Conservation (phyloP, 2,888 invertebrate species). For the Choreutis nemorana region DNA sequence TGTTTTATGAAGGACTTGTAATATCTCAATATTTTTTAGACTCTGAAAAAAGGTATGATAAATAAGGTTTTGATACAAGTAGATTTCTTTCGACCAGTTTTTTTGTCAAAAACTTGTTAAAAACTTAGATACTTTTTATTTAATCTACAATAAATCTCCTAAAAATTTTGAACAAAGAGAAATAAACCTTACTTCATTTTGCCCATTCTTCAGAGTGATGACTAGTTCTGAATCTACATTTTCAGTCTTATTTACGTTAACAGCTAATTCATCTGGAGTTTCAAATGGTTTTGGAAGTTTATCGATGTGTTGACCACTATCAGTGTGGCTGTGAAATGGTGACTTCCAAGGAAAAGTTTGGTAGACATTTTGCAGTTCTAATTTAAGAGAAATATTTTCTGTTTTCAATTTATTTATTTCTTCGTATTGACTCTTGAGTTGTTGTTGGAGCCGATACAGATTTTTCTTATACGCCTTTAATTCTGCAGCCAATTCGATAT, state of each 20-base stretch:
- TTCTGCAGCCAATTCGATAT: slow-evolving; percentile 15
- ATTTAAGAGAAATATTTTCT: slow-evolving; percentile 34
- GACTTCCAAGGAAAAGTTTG: slow-evolving; percentile 19
- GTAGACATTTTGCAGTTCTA: slow-evolving; percentile 29
- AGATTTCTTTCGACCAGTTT: too few species aligned
- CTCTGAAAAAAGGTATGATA: slow-evolving; percentile 23
- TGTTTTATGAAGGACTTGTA: slow-evolving; percentile 55
- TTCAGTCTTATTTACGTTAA: slow-evolving; percentile 13
- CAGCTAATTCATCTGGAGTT: slow-evolving; percentile 17
- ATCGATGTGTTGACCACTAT: too few species aligned
- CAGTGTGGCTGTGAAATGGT: slow-evolving; percentile 11
- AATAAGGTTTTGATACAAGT: slow-evolving; percentile 1
- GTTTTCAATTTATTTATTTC: slow-evolving; percentile 30
- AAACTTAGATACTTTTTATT: neutral
- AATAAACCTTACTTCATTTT: slow-evolving; percentile 27
- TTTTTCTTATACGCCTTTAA: slow-evolving; percentile 19
- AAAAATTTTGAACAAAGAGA: too few species aligned
- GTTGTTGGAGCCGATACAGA: slow-evolving; percentile 25
- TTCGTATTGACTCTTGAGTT: slow-evolving; percentile 22
- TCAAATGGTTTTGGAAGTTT: slow-evolving; percentile 35
- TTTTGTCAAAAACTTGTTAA: neutral
- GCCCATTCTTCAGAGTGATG: slow-evolving; percentile 49
- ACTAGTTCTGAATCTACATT: slow-evolving; percentile 48
- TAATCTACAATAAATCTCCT: neutral
- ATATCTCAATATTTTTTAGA: slow-evolving; percentile 37